Conservation (phyloP, 1,140 invertebrate genomes). For the Chionoecetes opilio region DNA sequence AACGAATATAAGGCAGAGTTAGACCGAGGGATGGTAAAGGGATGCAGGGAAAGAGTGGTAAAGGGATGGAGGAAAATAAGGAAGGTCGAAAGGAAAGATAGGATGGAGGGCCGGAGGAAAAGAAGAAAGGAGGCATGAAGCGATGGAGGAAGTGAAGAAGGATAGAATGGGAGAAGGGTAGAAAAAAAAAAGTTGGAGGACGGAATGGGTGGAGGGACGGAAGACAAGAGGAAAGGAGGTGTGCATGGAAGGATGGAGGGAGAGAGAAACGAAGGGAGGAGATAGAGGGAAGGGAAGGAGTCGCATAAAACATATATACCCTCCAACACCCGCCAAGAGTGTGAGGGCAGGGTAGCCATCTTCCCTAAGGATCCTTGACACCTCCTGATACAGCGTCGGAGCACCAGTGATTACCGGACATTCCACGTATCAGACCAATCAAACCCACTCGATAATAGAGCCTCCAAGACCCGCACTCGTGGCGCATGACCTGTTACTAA, state of each 20-base stretch:
- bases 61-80: not conserved
- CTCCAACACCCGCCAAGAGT: not conserved
- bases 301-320: no score
- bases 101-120: not conserved
- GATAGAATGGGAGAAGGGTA: slow-evolving; percentile 15
- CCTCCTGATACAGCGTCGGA: slow-evolving; percentile 43
- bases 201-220: not conserved
- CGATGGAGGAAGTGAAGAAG: not conserved
- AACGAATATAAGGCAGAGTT: not conserved
- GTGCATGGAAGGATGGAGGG: no score
- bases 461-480: slow-evolving; percentile 43
- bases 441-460: slow-evolving; percentile 54
- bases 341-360: not conserved
- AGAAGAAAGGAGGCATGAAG: not conserved
- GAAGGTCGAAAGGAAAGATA: not conserved
- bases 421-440: slow-evolving; percentile 67
- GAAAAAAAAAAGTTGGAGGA: no score
- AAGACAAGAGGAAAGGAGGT: no score
- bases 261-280: no score
- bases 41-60: not conserved
- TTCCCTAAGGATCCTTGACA: slow-evolving; percentile 38
- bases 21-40: not conserved
- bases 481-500: slow-evolving; percentile 45
- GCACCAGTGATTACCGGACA: slow-evolving; percentile 67
- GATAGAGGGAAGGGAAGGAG: no score